These are phyloP conservation scores for Neosilurus hyrtlii DNA, from an alignment of 2,797 vertebrate genomes.

Conservation along the genomic window DNA sequence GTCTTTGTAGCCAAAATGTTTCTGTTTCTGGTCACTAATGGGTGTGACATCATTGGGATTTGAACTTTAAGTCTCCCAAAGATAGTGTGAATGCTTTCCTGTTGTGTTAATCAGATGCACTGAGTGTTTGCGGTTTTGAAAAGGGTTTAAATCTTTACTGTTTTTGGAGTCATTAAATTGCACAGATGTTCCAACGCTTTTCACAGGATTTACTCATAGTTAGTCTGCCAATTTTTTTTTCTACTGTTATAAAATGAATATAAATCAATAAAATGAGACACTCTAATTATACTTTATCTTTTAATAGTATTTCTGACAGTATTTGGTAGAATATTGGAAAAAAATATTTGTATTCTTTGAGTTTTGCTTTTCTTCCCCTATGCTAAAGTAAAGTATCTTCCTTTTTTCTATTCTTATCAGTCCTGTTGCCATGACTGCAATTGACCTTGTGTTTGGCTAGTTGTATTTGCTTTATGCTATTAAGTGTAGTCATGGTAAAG, in stretches of 20 bases:
- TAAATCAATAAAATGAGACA: neutral
- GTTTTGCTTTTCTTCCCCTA: neutral
- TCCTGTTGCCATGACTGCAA: constrained; percentile 12
- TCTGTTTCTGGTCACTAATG: neutral
- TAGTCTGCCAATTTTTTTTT: neutral
- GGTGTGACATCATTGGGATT: neutral
- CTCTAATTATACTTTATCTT: too few species aligned
- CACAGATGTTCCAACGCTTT: neutral
- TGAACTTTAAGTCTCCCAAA: neutral
- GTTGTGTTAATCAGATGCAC: neutral
- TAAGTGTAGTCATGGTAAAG: constrained; percentile 7
- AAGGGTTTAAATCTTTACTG: too few species aligned
- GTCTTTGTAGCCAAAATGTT: neutral
- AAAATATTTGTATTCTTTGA: neutral
- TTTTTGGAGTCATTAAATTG: neutral
- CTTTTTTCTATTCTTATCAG: constrained; percentile 15
- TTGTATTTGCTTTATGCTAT: constrained; percentile 11
- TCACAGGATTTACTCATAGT: neutral
- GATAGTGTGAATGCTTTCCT: neutral
- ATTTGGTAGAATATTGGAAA: neutral
- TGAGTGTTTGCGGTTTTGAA: neutral
- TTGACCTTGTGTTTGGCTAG: constrained; percentile 16
- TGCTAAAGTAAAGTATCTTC: constrained; percentile 2
- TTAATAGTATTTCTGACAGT: neutral
- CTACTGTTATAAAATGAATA: too few species aligned